Evolutionary conservation across 1,140 invertebrate species (phyloP).

Genomic region (Spodoptera frugiperda): DNA sequence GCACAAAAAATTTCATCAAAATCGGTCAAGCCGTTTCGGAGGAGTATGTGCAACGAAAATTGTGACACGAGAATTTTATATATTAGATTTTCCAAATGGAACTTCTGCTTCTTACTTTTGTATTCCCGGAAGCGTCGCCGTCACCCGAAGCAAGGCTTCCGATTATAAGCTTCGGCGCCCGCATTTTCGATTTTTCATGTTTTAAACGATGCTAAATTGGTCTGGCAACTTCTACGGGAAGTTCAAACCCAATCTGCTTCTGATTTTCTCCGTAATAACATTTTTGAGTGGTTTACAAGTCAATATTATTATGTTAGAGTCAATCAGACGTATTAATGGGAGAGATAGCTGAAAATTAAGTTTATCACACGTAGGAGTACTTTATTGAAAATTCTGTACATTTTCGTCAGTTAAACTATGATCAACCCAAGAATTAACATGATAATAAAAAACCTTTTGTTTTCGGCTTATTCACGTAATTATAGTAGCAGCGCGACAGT

Average conservation of each 20-base stretch:
- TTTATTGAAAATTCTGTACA: too few species aligned
- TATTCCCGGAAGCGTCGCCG: neutral
- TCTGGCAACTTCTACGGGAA: slow-evolving; percentile 4
- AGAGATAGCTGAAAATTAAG: neutral
- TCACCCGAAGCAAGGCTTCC: slow-evolving; percentile 37
- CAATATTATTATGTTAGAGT: neutral
- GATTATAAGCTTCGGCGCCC: slow-evolving; percentile 37
- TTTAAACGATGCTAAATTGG: slow-evolving; percentile 40
- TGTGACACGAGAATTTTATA: too few species aligned
- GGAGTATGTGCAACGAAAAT: too few species aligned
- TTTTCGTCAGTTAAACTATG: too few species aligned
- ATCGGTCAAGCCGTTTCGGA: too few species aligned
- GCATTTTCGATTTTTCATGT: slow-evolving; percentile 44
- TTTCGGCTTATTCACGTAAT: too few species aligned
- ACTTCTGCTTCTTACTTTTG: neutral
- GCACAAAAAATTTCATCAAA: too few species aligned
- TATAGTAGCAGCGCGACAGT: too few species aligned
- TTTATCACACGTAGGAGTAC: too few species aligned
- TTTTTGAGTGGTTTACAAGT: neutral
- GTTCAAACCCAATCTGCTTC: neutral
- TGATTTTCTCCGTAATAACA: slow-evolving; percentile 12
- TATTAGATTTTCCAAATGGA: too few species aligned
- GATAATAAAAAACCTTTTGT: too few species aligned
- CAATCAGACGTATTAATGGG: neutral
- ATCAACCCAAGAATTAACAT: too few species aligned